Evolutionary conservation across 2,888 invertebrate genomes (phyloP).

Genomic region (Drepanosiphum platanoidis): DNA sequence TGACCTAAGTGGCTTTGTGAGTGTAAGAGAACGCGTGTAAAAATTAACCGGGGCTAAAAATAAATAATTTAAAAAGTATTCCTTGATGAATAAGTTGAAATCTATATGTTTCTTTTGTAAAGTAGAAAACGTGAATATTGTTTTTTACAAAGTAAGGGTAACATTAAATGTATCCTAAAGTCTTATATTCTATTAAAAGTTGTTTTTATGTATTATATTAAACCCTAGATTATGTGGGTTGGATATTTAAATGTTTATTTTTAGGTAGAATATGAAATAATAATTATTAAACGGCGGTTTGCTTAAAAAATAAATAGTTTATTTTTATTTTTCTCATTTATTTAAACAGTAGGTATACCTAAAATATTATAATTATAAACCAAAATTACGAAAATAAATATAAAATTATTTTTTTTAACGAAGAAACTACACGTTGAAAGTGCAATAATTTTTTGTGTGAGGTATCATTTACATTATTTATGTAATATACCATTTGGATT

Average conservation of each 20-base stretch:
- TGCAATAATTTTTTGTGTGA: background rate
- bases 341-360: too few relatives aligned
- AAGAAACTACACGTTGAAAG: background rate
- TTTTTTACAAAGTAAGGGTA: background rate
- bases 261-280: background rate
- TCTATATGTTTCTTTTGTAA: background rate
- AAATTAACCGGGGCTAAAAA: background rate
- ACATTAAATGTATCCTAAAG: background rate
- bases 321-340: too few relatives aligned
- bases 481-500: background rate
- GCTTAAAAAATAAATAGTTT: background rate
- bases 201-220: background rate
- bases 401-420: background rate
- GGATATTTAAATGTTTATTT: background rate
- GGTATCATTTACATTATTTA: background rate
- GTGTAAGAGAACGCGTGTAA: background rate
- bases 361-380: too few relatives aligned
- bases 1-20: conserved; percentile 8
- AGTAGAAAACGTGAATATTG: background rate
- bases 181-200: background rate
- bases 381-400: too few relatives aligned
- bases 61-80: background rate
- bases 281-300: background rate
- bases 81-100: background rate
- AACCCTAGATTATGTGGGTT: background rate